These are phyloP conservation scores for Mactromeris polynyma DNA, from an alignment of 2,888 invertebrate species.

Conservation along the genomic window DNA sequence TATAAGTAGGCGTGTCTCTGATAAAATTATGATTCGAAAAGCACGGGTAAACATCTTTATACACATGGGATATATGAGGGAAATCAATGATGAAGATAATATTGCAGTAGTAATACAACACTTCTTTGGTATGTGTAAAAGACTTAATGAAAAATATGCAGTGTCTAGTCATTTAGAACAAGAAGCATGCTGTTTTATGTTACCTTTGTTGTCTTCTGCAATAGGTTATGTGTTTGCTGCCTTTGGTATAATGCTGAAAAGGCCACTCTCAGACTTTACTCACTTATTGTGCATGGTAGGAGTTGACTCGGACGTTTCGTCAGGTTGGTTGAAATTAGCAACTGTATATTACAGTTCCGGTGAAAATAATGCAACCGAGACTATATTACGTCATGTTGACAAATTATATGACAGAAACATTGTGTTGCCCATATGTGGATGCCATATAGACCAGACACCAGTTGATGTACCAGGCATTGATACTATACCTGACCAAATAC, in stretches of 20 bases:
- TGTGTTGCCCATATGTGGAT: neutral
- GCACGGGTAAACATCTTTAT: neutral
- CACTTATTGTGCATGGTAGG: neutral
- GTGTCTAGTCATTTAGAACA: neutral
- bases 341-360: neutral
- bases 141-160: neutral
- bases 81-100: neutral
- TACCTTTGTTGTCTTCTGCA: neutral
- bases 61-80: neutral
- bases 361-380: neutral
- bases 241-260: neutral
- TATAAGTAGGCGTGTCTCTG: too few species aligned
- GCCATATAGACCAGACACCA: neutral
- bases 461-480: neutral
- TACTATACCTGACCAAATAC: neutral
- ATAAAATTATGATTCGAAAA: neutral
- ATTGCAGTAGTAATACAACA: neutral
- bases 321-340: slow-evolving; percentile 4
- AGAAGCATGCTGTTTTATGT: neutral
- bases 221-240: slow-evolving; percentile 6
- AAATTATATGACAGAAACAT: neutral
- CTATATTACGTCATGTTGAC: neutral
- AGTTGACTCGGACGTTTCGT: neutral
- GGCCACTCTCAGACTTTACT: neutral
- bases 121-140: neutral